Evolutionary conservation across 2,888 invertebrate genomes (phyloP).

Genomic region (Thereva nobilitata): DNA sequence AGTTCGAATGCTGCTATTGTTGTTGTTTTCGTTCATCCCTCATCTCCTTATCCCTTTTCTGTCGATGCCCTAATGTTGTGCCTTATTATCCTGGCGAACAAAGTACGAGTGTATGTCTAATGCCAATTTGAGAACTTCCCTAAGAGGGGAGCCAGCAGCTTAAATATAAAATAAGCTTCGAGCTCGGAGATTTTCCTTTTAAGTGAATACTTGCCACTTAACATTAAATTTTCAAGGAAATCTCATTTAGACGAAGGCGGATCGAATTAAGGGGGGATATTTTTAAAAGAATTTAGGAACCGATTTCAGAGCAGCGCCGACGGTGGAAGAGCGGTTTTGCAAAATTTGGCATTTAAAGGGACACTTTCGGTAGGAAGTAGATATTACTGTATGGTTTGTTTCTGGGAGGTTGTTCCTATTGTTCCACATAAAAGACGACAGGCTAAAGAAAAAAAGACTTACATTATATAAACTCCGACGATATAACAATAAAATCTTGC

Average conservation of each 20-base stretch:
- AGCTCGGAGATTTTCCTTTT: constrained; percentile 42
- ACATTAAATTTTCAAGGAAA: constrained; percentile 43
- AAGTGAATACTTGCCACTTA: constrained; percentile 45
- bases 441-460: too few species aligned
- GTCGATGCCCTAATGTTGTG: constrained; percentile 15
- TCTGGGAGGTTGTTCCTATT: too few species aligned
- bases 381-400: too few species aligned
- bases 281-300: constrained; percentile 10
- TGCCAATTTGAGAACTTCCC: constrained; percentile 27
- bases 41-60: constrained; percentile 16
- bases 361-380: too few species aligned
- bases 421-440: too few species aligned
- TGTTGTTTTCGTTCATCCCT: constrained; percentile 1
- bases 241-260: constrained; percentile 32
- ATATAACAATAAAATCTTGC: too few species aligned
- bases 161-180: constrained; percentile 42
- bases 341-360: too few species aligned
- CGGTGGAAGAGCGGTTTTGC: too few species aligned
- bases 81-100: constrained; percentile 30
- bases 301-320: too few species aligned
- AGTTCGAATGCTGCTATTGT: constrained; percentile 4
- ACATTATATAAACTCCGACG: too few species aligned
- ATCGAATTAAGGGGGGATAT: constrained; percentile 9
- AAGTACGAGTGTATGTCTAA: constrained; percentile 17
- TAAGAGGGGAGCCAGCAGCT: constrained; percentile 10